phyloP scores from a whole-genome alignment of 2,888 invertebrate species.

The Clostera curtula region DNA sequence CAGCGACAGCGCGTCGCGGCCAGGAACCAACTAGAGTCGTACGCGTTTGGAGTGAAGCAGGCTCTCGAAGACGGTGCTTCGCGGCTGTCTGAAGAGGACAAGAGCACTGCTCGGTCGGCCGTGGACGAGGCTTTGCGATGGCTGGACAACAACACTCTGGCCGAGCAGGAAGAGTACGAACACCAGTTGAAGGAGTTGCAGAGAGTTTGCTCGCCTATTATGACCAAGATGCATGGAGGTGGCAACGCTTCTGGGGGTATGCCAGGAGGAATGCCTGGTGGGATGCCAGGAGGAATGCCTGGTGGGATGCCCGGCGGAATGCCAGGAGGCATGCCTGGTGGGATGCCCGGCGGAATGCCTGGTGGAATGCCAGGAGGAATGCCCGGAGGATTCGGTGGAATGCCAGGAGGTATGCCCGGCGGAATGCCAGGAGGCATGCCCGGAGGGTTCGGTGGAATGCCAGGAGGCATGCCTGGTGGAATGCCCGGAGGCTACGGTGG shows the following conservation, averaged over 20 bases:
- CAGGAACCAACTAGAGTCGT: constrained; percentile 82
- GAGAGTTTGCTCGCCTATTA: constrained; percentile 71
- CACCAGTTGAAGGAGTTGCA: constrained; percentile 76
- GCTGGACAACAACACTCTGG: constrained; percentile 80
- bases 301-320: constrained; percentile 32
- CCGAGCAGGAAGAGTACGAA: constrained; percentile 79
- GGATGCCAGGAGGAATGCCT: too few species aligned
- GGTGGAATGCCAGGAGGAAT: too few species aligned
- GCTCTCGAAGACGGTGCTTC: constrained; percentile 77
- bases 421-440: constrained; percentile 25
- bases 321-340: constrained; percentile 8
- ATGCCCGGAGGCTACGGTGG: constrained; percentile 12
- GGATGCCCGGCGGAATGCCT: too few species aligned
- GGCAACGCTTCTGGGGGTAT: constrained; percentile 50
- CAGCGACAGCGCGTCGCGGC: constrained; percentile 80
- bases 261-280: constrained; percentile 11
- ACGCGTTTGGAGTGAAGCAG: constrained; percentile 81
- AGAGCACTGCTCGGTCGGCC: constrained; percentile 54
- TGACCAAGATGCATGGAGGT: constrained; percentile 75
- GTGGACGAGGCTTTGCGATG: constrained; percentile 79
- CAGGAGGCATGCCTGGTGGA: constrained; percentile 4
- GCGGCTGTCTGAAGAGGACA: constrained; percentile 78
- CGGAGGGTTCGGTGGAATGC: constrained; percentile 11
- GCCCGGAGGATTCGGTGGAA: too few species aligned
- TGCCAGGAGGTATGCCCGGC: constrained; percentile 60